Base-by-base conservation (phyloP, 1,140 invertebrate species). In the Neodiprion pinetum region DNA sequence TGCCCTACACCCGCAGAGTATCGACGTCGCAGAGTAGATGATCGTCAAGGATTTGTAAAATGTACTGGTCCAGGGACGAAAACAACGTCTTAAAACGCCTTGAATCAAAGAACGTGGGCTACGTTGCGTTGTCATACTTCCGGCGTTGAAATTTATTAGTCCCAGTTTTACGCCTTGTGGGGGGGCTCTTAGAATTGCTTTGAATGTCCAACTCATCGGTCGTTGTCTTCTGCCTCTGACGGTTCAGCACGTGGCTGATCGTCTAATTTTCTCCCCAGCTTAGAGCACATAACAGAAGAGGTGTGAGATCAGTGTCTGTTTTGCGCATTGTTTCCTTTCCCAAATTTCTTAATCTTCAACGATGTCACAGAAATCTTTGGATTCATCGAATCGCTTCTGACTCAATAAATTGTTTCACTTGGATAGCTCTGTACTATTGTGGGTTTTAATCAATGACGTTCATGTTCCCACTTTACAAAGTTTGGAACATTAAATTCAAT, bases 171-270 rank as follows among this genome's bases (percentile, higher is more conserved):
- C 75, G 76, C 68, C 77, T 74, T 78, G 73, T 80, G 75, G 74
- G 77, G 77, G 53, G 53, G 11, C 53, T 61, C 53, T 17, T 61
- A 61, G 53, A 17, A 61, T 61, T 61, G 53, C n/a, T 61, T 61
- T 79, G 78, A 80, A 75, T 76, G 74, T 73, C 74, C 78, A 79
- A 80, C 80, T 80, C 80, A 74, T 61, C 53, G 81, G 82, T 84
- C 82, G 81, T 83, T 83, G 82, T 84, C 82, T 83, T 80, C 82
- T 80, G 80, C 78, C 79, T 81, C 78, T 77, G 78, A 81, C 77
- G 78, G 71, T 74, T 69, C 48, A 73, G 65, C 68, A 71, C 61
- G 53, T 61, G 53, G 53, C 53, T 61, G 0, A 40, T 7, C 11
- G 53, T 17, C 53, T 17, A 61, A 61, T 61, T 61, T 61, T 9